Conservation (phyloP, 2,113 vertebrate genomes). For the Acanthochromis polyacanthus region DNA sequence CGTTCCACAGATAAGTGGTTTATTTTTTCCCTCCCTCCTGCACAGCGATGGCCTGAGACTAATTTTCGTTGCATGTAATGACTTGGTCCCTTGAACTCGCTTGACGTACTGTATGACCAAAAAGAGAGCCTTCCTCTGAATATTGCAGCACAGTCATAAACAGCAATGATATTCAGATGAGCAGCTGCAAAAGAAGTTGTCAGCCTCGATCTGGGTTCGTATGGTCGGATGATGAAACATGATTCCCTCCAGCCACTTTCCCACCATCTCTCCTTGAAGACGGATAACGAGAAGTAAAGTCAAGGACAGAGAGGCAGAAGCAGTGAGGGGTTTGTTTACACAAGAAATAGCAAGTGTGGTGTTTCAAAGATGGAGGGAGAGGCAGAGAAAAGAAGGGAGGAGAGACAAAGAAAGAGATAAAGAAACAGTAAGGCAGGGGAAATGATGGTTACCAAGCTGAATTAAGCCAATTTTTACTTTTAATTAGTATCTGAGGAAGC, state of each 20-base stretch:
- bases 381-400: slow-evolving; percentile 8
- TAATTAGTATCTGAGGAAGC: not conserved
- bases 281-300: slow-evolving; percentile 70
- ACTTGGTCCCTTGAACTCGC: slow-evolving; percentile 64
- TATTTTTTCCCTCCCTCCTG: slow-evolving; percentile 35
- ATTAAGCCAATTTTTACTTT: not conserved
- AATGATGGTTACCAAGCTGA: not conserved
- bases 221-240: slow-evolving; percentile 75
- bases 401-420: slow-evolving; percentile 13
- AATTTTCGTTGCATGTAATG: slow-evolving; percentile 64
- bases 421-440: not conserved
- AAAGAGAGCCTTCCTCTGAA: slow-evolving; percentile 19
- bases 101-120: slow-evolving; percentile 24
- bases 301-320: slow-evolving; percentile 59
- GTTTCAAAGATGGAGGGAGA: slow-evolving; percentile 54
- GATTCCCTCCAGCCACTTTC: slow-evolving; percentile 69
- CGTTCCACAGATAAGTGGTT: slow-evolving; percentile 70
- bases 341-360: slow-evolving; percentile 46
- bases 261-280: slow-evolving; percentile 70
- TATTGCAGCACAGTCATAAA: slow-evolving; percentile 36
- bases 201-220: slow-evolving; percentile 59
- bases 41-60: slow-evolving; percentile 63
- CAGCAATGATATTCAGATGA: slow-evolving; percentile 57
- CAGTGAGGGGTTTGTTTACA: slow-evolving; percentile 71
- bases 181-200: slow-evolving; percentile 60